A percentile compares a stretch with the other conserved stretches of the same genome.
phyloP scores from a whole-genome alignment of 2,888 invertebrate genomes.

The Drosophila bunnanda region DNA sequence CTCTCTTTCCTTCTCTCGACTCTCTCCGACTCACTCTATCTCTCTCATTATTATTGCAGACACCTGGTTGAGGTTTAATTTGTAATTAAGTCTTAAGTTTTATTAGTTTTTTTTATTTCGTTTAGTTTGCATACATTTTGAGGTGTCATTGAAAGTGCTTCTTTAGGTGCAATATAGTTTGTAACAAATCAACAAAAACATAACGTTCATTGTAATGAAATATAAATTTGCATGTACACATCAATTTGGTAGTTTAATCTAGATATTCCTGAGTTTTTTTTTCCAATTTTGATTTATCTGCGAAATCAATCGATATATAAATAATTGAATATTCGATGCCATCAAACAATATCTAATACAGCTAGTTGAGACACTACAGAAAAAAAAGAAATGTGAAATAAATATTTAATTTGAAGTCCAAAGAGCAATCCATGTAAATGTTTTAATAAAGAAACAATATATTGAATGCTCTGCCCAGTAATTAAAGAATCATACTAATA shows the following conservation, averaged over 20 bases:
- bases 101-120: constrained; percentile 28
- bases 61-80: constrained; percentile 58
- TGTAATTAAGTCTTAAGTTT: constrained; percentile 12
- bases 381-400: constrained; percentile 30
- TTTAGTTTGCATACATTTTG: constrained; percentile 40
- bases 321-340: constrained; percentile 36
- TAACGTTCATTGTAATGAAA: constrained; percentile 68
- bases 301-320: constrained; percentile 15
- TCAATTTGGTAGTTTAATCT: constrained; percentile 39
- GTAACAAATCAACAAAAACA: constrained; percentile 27
- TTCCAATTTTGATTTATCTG: constrained; percentile 29
- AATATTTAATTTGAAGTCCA: constrained; percentile 2
- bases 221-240: constrained; percentile 59
- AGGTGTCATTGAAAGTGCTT: constrained; percentile 33
- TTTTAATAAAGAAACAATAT: neutral
- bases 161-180: constrained; percentile 9
- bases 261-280: constrained; percentile 33
- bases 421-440: constrained; percentile 16
- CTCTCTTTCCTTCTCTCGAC: constrained; percentile 16
- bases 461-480: constrained; percentile 10
- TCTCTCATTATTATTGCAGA: constrained; percentile 22
- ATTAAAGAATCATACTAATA: constrained; percentile 4
- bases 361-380: constrained; percentile 84
- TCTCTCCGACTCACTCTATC: constrained; percentile 38
- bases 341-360: constrained; percentile 53